These are phyloP conservation scores for Sorex araneus DNA, from an alignment of 2,113 vertebrate species.

Conservation along the genomic window DNA sequence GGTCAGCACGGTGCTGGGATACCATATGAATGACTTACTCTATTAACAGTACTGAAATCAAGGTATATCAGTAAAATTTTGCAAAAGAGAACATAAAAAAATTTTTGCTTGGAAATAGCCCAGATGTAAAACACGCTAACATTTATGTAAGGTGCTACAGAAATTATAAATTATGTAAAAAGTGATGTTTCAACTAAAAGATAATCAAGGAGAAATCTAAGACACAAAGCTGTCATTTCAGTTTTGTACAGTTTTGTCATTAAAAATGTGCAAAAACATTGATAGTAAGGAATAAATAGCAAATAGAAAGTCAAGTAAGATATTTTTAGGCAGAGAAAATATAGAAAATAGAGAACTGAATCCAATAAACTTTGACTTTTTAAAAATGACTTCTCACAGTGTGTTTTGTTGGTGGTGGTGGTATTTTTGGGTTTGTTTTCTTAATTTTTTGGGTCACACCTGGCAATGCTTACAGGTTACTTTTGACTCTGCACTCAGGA, in stretches of 20 bases:
- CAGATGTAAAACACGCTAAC: too few relatives aligned
- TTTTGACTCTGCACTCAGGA: too few relatives aligned
- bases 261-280: constrained; percentile 11
- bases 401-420: too few relatives aligned
- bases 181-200: neutral
- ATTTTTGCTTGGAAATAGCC: too few relatives aligned
- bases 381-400: constrained; percentile 18
- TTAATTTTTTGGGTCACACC: too few relatives aligned
- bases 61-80: too few relatives aligned
- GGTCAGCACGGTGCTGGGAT: too few relatives aligned
- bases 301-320: neutral
- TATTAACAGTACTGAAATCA: too few relatives aligned
- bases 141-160: neutral
- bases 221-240: neutral
- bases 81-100: too few relatives aligned
- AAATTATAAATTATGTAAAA: constrained; percentile 12
- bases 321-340: neutral
- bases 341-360: neutral
- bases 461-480: too few relatives aligned
- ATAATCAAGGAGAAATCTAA: neutral
- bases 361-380: neutral
- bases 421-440: too few relatives aligned
- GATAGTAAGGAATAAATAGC: neutral
- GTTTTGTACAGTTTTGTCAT: neutral
- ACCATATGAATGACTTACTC: too few relatives aligned